Conservation (phyloP, 2,888 invertebrate genomes). For the Ariolimax columbianus region DNA sequence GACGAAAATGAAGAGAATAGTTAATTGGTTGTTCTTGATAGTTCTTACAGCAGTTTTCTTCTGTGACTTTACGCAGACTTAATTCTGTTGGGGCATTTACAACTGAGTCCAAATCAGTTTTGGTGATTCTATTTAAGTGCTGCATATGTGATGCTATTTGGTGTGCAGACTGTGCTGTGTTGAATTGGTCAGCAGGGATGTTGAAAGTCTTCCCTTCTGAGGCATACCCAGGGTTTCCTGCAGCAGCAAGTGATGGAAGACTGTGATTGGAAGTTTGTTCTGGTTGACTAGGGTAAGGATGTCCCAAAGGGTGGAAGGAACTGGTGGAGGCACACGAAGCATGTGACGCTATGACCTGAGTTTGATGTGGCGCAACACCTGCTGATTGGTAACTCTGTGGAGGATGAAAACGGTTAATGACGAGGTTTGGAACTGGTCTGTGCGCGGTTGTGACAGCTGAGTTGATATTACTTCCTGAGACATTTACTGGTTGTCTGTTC, state of each 20-base stretch:
- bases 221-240: neutral
- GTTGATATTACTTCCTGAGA: constrained; percentile 20
- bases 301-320: neutral
- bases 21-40: constrained; percentile 68
- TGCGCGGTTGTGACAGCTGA: neutral
- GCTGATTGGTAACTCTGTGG: constrained; percentile 23
- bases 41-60: constrained; percentile 46
- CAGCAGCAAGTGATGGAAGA: constrained; percentile 18
- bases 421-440: constrained; percentile 50
- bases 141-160: constrained; percentile 39
- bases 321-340: neutral
- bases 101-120: constrained; percentile 85
- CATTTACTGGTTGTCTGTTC: neutral
- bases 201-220: constrained; percentile 17
- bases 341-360: constrained; percentile 26
- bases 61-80: constrained; percentile 81
- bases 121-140: constrained; percentile 81
- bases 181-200: constrained; percentile 5
- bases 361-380: neutral
- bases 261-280: neutral
- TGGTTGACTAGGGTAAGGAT: neutral
- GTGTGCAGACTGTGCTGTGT: constrained; percentile 27
- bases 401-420: constrained; percentile 54
- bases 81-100: constrained; percentile 91
- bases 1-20: constrained; percentile 65